Percentiles rank a stretch among this genome's conserved stretches.
These are phyloP conservation scores for Pterostichus madidus DNA, from an alignment of 2,888 invertebrate genomes.

Conservation along the genomic window DNA sequence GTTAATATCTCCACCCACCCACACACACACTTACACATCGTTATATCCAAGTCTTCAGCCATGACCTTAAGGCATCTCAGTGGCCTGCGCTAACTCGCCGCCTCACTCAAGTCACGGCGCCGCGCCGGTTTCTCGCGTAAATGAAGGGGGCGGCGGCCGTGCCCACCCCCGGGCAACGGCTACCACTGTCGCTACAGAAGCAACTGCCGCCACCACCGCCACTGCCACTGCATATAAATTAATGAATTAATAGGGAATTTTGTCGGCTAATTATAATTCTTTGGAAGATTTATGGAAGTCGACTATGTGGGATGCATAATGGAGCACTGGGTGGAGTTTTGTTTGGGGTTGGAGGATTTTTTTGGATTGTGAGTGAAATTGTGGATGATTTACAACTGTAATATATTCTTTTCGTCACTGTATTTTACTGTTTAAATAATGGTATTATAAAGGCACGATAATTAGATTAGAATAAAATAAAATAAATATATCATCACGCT, in stretches of 20 bases:
- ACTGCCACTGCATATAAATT: slow-evolving; percentile 75
- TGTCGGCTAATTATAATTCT: slow-evolving; percentile 66
- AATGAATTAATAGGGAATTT: slow-evolving; percentile 73
- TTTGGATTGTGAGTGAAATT: not conserved
- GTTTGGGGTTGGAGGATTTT: not conserved
- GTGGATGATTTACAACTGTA: too few species aligned
- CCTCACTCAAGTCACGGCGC: slow-evolving; percentile 6
- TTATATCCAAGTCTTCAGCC: not conserved
- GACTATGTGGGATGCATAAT: slow-evolving; percentile 38
- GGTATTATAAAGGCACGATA: too few species aligned
- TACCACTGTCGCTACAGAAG: slow-evolving; percentile 69
- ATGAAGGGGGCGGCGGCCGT: slow-evolving; percentile 56
- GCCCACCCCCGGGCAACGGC: slow-evolving; percentile 41
- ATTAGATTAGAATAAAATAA: too few species aligned
- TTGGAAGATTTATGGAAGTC: slow-evolving; percentile 61
- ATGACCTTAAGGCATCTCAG: slow-evolving; percentile 29
- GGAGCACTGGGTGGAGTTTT: not conserved
- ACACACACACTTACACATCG: not conserved
- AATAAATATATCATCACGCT: too few species aligned
- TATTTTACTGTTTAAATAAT: too few species aligned
- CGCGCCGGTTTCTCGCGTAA: slow-evolving; percentile 57
- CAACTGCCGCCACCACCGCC: slow-evolving; percentile 51
- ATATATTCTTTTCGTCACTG: too few species aligned
- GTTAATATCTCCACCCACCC: slow-evolving; percentile 56
- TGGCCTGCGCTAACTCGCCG: not conserved